Evolutionary conservation across 2,797 vertebrate species (phyloP).

Genomic region (Fringilla coelebs): DNA sequence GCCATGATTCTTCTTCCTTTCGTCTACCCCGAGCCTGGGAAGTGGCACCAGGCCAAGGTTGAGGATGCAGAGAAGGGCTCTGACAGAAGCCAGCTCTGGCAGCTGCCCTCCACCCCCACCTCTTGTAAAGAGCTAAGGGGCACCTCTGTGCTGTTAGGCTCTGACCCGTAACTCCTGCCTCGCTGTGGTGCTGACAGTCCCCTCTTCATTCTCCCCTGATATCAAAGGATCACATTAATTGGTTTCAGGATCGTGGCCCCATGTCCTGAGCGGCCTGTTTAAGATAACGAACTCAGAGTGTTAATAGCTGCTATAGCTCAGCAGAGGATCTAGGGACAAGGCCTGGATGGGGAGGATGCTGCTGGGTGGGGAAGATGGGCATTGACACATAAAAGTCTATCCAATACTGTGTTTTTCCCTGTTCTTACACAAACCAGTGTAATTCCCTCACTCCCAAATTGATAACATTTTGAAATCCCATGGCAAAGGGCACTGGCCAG

Average conservation of each 20-base stretch:
- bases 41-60: neutral
- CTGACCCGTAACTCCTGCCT: constrained; percentile 56
- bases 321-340: neutral
- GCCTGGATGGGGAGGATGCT: neutral
- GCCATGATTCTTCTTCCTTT: neutral
- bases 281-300: constrained; percentile 58
- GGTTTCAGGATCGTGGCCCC: constrained; percentile 62
- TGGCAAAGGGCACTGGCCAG: neutral
- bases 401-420: neutral
- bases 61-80: neutral
- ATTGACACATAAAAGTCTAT: neutral
- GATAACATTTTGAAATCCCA: neutral
- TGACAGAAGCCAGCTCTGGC: neutral
- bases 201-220: constrained; percentile 38
- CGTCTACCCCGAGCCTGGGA: fast-evolving
- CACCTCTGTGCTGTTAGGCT: constrained; percentile 25
- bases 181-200: neutral
- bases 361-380: neutral
- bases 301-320: constrained; percentile 7
- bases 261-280: constrained; percentile 47
- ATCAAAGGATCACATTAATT: constrained; percentile 64
- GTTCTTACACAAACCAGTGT: neutral
- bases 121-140: constrained; percentile 18
- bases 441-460: neutral
- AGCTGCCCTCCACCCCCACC: neutral